These are phyloP conservation scores for Drosophila putrida DNA, from an alignment of 2,888 invertebrate species.

Conservation along the genomic window DNA sequence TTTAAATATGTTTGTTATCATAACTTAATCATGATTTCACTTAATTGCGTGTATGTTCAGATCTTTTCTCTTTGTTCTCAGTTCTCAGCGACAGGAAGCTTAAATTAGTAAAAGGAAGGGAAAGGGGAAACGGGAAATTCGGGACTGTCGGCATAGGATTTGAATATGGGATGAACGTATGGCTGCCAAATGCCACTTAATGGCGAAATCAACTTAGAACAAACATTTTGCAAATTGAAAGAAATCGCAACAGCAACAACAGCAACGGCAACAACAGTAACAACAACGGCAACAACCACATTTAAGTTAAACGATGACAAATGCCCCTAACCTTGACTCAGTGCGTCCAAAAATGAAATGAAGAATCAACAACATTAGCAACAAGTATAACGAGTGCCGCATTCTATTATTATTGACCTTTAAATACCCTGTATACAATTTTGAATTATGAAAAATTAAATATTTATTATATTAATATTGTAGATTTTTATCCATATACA, in stretches of 20 bases:
- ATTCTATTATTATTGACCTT: background rate
- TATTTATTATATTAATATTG: background rate
- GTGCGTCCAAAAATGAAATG: constrained; percentile 33
- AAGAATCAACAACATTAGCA: constrained; percentile 34
- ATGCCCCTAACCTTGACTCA: constrained; percentile 72
- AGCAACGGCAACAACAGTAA: constrained; percentile 8
- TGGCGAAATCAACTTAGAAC: constrained; percentile 64
- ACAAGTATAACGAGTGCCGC: background rate
- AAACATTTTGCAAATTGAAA: constrained; percentile 72
- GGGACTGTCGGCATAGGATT: background rate
- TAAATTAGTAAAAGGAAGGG: constrained; percentile 51
- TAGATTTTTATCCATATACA: too few species aligned
- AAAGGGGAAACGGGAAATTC: background rate
- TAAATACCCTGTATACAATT: constrained; percentile 30
- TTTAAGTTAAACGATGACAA: constrained; percentile 74
- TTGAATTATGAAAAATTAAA: background rate
- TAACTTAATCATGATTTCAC: constrained; percentile 64
- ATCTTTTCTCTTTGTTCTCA: constrained; percentile 13
- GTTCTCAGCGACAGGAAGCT: constrained; percentile 58
- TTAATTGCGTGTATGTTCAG: constrained; percentile 40
- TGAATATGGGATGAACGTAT: constrained; percentile 4
- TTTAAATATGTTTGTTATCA: constrained; percentile 61
- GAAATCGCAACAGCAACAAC: constrained; percentile 55
- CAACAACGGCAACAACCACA: constrained; percentile 14
- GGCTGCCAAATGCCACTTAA: constrained; percentile 70